Evolutionary conservation across 2,797 vertebrate species (phyloP), one percentile per base, ranked within the genome.

Genomic region (Okamejei kenojei): DNA sequence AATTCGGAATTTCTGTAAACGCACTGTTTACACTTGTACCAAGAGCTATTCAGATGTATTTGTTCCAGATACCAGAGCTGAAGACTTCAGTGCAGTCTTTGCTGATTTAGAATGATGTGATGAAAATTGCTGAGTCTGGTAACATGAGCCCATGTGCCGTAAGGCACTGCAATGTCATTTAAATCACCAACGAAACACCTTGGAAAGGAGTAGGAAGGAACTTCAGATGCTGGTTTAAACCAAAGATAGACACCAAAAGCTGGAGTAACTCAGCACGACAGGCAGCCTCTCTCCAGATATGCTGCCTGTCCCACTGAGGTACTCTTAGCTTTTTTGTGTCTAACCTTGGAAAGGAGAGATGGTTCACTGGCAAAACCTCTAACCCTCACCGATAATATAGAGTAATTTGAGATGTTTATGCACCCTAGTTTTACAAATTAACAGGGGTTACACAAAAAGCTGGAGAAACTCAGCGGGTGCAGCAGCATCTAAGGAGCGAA

Each of bases 121-220:
- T 88, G 21, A 68, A 35, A 88, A 88, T 88, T 88, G 84, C 61
- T 19, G 35, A 19, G 84, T 68, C 84, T 88, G 84, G n/a, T n/a
- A 88, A 65, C 0, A 35, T 17, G 21, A 88, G 84, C n/a, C 17
- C 17, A 19, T 88, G 61, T 21, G n/a, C n/a, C 21, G n/a, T 68
- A 88, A 88, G 35, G n/a, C 29, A 35, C n/a, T 7, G 19, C 19
- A 63, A 21, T 68, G 17, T 19, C 1, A 88, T 68, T 65, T 32
- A 88, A 13, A 88, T 8, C n/a, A 10, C 7, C 61, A 9, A 65
- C 61, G 26, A 68, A 68, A 19, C n/a, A 2, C 19, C n/a, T 68
- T 88, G 84, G 61, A 88, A 32, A 2, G 32, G 61, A 3, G 63
- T 45, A 45, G 45, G 45, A 45, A 45, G 45, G 45, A 45, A 45